Evolutionary conservation across 1,140 invertebrate species (phyloP).

Genomic region (Plodia interpunctella): DNA sequence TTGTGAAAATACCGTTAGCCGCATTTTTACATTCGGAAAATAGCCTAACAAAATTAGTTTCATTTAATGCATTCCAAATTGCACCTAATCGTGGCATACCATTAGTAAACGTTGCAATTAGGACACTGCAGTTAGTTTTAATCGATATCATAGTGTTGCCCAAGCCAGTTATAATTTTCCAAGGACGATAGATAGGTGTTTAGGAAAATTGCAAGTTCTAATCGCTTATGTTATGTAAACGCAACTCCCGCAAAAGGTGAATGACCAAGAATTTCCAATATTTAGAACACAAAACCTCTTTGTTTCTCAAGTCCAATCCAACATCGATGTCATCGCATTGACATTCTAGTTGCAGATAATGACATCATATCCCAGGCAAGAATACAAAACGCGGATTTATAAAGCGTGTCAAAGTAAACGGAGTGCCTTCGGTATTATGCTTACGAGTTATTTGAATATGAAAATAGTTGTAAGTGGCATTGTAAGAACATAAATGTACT

Average conservation of each 20-base stretch:
- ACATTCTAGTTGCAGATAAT: constrained; percentile 1
- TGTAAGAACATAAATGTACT: not conserved
- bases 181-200: too few species aligned
- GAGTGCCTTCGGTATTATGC: constrained; percentile 1
- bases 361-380: constrained; percentile 2
- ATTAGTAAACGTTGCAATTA: too few species aligned
- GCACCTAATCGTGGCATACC: too few species aligned
- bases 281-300: not conserved
- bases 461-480: constrained; percentile 6
- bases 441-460: constrained; percentile 6
- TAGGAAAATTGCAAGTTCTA: too few species aligned
- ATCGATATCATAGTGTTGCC: too few species aligned
- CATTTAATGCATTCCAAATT: too few species aligned
- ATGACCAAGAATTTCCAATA: constrained; percentile 1
- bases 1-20: too few species aligned
- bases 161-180: too few species aligned
- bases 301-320: not conserved
- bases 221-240: not conserved
- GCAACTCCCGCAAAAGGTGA: not conserved
- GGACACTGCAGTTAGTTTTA: too few species aligned
- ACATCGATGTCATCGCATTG: constrained; percentile 3
- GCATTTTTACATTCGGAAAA: too few species aligned
- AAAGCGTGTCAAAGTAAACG: constrained; percentile 7
- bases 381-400: constrained; percentile 4
- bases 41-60: too few species aligned